Conservation (phyloP, 2,888 invertebrate genomes). For the Actias luna region DNA sequence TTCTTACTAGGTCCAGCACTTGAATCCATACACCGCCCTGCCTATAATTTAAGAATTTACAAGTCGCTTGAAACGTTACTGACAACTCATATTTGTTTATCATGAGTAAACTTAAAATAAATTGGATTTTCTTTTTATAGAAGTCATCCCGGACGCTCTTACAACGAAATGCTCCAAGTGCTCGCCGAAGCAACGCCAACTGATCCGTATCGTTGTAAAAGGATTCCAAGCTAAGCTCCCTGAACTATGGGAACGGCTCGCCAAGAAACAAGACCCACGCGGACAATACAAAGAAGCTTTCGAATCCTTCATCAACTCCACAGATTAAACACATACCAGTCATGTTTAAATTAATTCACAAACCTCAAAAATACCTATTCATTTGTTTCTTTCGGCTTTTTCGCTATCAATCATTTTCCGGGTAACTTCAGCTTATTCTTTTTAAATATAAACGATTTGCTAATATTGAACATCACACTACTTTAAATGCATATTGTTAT, state of each 20-base stretch:
- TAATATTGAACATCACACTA: constrained; percentile 28
- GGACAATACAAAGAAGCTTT: constrained; percentile 83
- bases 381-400: not conserved
- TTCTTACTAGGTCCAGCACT: too few relatives aligned
- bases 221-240: constrained; percentile 84
- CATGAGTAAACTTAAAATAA: not conserved
- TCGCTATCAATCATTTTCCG: not conserved
- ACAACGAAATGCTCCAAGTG: constrained; percentile 83
- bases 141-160: constrained; percentile 63
- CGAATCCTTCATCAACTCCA: constrained; percentile 58
- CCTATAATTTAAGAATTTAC: not conserved
- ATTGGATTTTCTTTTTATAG: constrained; percentile 35
- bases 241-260: constrained; percentile 83
- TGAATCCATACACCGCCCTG: not conserved
- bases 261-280: constrained; percentile 85
- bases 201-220: constrained; percentile 81
- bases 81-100: not conserved
- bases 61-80: not conserved
- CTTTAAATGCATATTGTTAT: constrained; percentile 17
- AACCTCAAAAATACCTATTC: not conserved
- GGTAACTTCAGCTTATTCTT: not conserved
- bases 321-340: constrained; percentile 38
- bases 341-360: not conserved
- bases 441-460: not conserved
- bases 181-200: constrained; percentile 82